Conservation (phyloP, 2,113 vertebrate species). For the Cepphus grylle region DNA sequence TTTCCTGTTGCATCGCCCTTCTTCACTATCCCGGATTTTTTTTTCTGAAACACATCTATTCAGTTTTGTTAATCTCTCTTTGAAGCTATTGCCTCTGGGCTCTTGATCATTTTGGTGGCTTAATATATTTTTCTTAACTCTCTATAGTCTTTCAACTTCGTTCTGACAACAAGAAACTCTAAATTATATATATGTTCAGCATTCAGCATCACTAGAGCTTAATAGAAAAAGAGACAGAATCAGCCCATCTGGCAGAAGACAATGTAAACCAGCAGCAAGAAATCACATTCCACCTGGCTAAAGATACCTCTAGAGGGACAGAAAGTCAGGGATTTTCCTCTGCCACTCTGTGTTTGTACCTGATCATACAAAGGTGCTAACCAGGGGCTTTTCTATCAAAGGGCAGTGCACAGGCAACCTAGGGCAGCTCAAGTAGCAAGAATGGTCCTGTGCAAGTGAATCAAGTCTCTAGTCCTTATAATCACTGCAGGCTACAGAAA, state of each 20-base stretch:
- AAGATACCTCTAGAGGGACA: background rate
- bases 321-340: background rate
- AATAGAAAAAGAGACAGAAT: background rate
- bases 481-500: background rate
- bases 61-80: background rate
- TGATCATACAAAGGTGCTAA: background rate
- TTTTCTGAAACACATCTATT: background rate
- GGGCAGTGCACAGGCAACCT: background rate
- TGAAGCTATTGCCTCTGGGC: background rate
- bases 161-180: background rate
- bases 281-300: background rate
- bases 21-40: background rate
- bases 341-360: background rate
- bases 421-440: background rate
- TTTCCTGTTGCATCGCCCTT: background rate
- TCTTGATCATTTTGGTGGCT: background rate
- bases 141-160: background rate
- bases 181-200: background rate
- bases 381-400: background rate
- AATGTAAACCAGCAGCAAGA: background rate
- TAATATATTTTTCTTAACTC: background rate
- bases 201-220: background rate
- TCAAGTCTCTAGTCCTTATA: background rate
- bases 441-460: background rate
- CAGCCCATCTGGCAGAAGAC: background rate